These are phyloP conservation scores for Mesaphorura yosii DNA, from an alignment of 1,140 invertebrate genomes.

Conservation along the genomic window DNA sequence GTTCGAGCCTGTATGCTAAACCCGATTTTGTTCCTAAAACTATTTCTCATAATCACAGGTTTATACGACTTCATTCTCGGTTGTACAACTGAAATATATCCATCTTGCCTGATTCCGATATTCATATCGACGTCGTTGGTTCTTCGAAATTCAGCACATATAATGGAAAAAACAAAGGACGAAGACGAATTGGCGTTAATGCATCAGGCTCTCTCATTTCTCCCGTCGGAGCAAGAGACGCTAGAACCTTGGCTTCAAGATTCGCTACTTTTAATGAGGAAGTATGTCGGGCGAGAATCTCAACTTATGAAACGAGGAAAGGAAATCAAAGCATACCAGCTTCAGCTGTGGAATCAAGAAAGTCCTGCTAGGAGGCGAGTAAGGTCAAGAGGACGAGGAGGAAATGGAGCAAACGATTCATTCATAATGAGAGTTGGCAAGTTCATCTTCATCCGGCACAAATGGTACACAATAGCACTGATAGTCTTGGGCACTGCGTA, in stretches of 20 bases:
- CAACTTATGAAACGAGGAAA: constrained; percentile 15
- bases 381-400: neutral
- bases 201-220: constrained; percentile 23
- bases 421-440: too few relatives aligned
- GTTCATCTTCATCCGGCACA: constrained; percentile 22
- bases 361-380: constrained; percentile 8
- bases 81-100: constrained; percentile 11
- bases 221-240: constrained; percentile 14
- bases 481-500: constrained; percentile 21
- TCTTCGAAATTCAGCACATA: constrained; percentile 18
- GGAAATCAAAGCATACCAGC: constrained; percentile 23
- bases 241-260: constrained; percentile 29
- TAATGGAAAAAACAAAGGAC: constrained; percentile 10
- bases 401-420: neutral
- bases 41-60: constrained; percentile 12
- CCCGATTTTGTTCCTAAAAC: neutral
- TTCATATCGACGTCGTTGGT: constrained; percentile 26
- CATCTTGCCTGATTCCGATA: constrained; percentile 22
- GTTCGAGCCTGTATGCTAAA: constrained; percentile 3
- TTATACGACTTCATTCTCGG: constrained; percentile 29
- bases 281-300: constrained; percentile 20
- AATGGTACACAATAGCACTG: constrained; percentile 21
- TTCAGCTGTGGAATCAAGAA: constrained; percentile 26
- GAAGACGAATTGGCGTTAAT: constrained; percentile 28
- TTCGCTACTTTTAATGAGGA: constrained; percentile 19